Percentiles rank a stretch among this genome's conserved stretches.
phyloP scores from a whole-genome alignment of 2,797 vertebrate species.

The Pantherophis vulpinus region DNA sequence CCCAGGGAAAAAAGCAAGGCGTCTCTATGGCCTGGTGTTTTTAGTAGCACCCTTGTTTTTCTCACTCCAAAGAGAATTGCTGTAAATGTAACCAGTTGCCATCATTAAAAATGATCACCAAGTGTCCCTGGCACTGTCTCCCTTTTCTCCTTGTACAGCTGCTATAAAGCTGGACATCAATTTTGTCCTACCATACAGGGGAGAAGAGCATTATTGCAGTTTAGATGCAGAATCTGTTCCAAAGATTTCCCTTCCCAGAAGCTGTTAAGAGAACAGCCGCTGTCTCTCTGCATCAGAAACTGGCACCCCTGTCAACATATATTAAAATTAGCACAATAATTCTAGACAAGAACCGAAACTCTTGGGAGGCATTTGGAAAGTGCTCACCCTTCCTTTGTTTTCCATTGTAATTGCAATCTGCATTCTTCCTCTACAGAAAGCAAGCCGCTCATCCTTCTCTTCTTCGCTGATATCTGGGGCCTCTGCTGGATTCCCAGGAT shows the following conservation, averaged over 20 bases:
- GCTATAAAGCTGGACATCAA: background rate
- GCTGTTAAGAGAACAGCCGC: background rate
- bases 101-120: background rate
- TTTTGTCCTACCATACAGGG: background rate
- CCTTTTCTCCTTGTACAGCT: background rate
- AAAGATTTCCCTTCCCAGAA: background rate
- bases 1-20: background rate
- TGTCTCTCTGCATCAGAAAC: background rate
- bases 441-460: conserved; percentile 68
- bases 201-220: background rate
- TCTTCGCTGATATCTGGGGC: conserved; percentile 61
- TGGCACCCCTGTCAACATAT: background rate
- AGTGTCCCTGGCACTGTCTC: background rate
- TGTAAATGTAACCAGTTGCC: background rate
- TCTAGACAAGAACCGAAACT: background rate
- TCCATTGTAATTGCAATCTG: conserved; percentile 72
- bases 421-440: conserved; percentile 65
- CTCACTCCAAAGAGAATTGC: background rate
- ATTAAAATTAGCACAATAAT: background rate
- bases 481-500: conserved; percentile 52
- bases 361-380: background rate
- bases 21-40: background rate
- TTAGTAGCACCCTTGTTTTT: background rate
- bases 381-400: conserved; percentile 73
- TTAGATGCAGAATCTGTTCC: background rate